A percentile compares a stretch with the other conserved stretches of the same genome.
phyloP scores from a whole-genome alignment of 2,113 vertebrate genomes.

The Orientallactaga bullata region DNA sequence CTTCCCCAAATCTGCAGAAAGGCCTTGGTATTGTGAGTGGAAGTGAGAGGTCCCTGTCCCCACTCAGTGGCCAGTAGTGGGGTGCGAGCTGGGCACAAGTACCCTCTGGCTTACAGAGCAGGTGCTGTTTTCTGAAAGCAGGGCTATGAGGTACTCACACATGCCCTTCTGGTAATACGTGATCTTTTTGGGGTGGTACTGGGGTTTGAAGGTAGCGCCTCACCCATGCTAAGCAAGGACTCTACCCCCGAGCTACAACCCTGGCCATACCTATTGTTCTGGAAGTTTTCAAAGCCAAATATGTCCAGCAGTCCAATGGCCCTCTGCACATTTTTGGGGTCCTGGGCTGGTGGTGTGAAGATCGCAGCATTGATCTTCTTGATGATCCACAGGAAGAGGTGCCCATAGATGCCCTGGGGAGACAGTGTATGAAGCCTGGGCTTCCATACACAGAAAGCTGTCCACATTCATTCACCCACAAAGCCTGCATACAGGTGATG shows the following conservation, averaged over 20 bases:
- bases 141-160: not conserved
- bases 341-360: constrained; percentile 88
- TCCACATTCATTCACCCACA: not conserved
- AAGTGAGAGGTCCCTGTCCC: not conserved
- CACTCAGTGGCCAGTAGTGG: accelerated
- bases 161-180: too few species aligned
- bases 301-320: constrained; percentile 97
- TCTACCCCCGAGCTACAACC: too few species aligned
- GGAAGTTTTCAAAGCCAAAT: constrained; percentile 99
- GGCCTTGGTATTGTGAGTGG: accelerated
- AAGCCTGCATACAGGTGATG: not conserved
- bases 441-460: not conserved
- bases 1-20: not conserved
- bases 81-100: not conserved
- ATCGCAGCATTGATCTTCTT: constrained; percentile 94
- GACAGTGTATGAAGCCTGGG: not conserved
- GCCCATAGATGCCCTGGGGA: constrained; percentile 94
- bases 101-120: not conserved
- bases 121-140: not conserved
- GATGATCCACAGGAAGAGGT: constrained; percentile 96
- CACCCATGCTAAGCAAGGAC: too few species aligned
- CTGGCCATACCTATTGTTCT: constrained; percentile 93
- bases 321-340: constrained; percentile 81
- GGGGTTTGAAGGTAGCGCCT: too few species aligned
- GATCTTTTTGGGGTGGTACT: too few species aligned